Base-by-base conservation (phyloP, 2,797 vertebrate genomes). In the Myotis findleyi region DNA sequence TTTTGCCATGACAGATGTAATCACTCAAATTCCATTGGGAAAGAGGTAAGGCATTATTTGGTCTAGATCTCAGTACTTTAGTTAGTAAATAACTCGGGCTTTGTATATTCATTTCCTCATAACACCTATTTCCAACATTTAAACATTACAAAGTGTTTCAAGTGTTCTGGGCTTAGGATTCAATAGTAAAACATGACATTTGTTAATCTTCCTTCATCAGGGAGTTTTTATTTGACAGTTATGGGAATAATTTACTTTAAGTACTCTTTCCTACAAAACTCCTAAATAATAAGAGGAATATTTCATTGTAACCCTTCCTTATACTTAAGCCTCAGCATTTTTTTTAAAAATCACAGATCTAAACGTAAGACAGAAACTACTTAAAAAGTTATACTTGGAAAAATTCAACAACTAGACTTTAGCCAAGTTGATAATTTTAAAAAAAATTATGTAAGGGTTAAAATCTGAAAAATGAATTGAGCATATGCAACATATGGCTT, bases 1-100 rank as follows among this genome's bases (percentile, higher is more conserved):
- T 97, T 95, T 95, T 97, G 96, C 96, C 96, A 97, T 96, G 95
- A 98, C 98, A 98, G 98, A 98, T 97, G 97, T 96, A 97, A 98
- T 97, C 97, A 97, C 84, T 98, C 95, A 97, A 96, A 92, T 94
- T 97, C 97, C 73, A 77, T 0, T 86, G 95, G 93, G 73, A 95
- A 95, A 87, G 85, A 96, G 95, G 84, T 87, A 97, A 89, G 93
- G 75, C 36, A 96, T 96, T 98, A 97, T 97, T 98, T 97, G 98
- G 96, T 95, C 72, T 97, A 96, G 69, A 55, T 92, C 95, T 96
- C 62, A 95, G 92, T 91, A 95, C 73, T 87, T 89, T 86, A 96
- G 97, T 97, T 95, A 96, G 96, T 97, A 97, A 98, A 98, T 97
- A 98, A 95, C 79, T 96, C 95, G n/a, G 88, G 64, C 9, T 97